Base-by-base conservation (phyloP, 2,113 vertebrate genomes). In the Triplophysa siluroides region DNA sequence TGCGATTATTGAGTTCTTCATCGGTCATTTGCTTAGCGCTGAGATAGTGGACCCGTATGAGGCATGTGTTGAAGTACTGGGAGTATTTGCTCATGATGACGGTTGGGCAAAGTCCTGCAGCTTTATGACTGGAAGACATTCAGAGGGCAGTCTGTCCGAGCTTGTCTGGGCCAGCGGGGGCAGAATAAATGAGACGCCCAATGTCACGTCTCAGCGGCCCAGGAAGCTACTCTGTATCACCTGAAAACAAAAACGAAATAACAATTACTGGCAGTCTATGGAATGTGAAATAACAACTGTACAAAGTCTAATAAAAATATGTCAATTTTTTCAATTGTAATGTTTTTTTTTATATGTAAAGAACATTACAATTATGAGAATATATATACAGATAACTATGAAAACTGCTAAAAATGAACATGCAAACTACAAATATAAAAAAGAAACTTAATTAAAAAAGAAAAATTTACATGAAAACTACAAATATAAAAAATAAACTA, bases 61-160 rank as follows among this genome's bases (percentile, higher is more conserved):
- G 90, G 47, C 1, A 71, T 1, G 58, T n/a, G 80, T 95, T 94
- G 90, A 96, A 95, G 47, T 99, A 99, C 0, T 95, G 93, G 8
- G 93, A 93, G 90, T 96, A 99, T 86, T 92, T 93, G 93, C 90
- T 92, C 95, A 96, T 96, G 93, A 85, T 72, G 86, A 84, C 83
- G n/a, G 85, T 82, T 61, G 85, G 85, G 86, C 83, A 90, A 82
- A 83, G 66, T 87, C 78, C 80, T 26, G 41, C 82, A 1, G 11
- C 71, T 78, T 81, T 79, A 85, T 81, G 74, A 66, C 77, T 84
- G 79, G 70, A 78, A 83, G 23, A 83, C 84, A 88, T 93, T 93
- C 82, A 90, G 83, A 83, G 89, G 75, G 82, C 21, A 10, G 73
- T 74, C 84, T 76, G 21, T 82, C 23, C 81, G 50, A 73, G 83